Percentiles rank a stretch among this genome's conserved stretches.
Evolutionary conservation across 2,113 vertebrate species (phyloP).

Genomic region (Tricholaema leucomelas): DNA sequence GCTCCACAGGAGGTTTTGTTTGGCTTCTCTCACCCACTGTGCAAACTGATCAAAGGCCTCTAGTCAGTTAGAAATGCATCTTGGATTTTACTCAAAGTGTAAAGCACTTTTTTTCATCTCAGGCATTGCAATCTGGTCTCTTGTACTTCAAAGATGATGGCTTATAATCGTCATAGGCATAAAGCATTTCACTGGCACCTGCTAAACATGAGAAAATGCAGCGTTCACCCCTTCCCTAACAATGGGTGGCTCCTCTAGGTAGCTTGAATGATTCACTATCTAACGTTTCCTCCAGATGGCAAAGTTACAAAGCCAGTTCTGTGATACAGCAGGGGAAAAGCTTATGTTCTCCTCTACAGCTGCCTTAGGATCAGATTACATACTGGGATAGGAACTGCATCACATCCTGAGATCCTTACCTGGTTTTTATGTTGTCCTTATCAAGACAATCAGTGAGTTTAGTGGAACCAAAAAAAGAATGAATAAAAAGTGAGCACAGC

Average conservation of each 20-base stretch:
- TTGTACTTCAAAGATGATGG: constrained; percentile 45
- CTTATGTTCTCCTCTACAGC: constrained; percentile 6
- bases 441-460: neutral
- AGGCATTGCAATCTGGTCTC: constrained; percentile 12
- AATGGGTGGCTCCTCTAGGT: constrained; percentile 32
- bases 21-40: neutral
- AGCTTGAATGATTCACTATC: constrained; percentile 47
- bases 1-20: constrained; percentile 55
- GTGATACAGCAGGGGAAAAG: constrained; percentile 1
- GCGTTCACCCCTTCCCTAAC: neutral
- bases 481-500: neutral
- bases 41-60: constrained; percentile 55
- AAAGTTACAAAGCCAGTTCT: constrained; percentile 44
- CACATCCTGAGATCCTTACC: constrained; percentile 26
- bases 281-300: constrained; percentile 65
- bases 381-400: neutral
- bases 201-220: constrained; percentile 56
- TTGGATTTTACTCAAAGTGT: constrained; percentile 38
- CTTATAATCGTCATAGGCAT: constrained; percentile 23
- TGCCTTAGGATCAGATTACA: constrained; percentile 51
- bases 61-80: neutral
- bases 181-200: constrained; percentile 53
- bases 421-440: neutral
- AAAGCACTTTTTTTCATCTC: constrained; percentile 35
- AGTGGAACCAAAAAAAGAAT: neutral